Conservation (phyloP, 2,113 vertebrate species). For the Pedetes capensis region DNA sequence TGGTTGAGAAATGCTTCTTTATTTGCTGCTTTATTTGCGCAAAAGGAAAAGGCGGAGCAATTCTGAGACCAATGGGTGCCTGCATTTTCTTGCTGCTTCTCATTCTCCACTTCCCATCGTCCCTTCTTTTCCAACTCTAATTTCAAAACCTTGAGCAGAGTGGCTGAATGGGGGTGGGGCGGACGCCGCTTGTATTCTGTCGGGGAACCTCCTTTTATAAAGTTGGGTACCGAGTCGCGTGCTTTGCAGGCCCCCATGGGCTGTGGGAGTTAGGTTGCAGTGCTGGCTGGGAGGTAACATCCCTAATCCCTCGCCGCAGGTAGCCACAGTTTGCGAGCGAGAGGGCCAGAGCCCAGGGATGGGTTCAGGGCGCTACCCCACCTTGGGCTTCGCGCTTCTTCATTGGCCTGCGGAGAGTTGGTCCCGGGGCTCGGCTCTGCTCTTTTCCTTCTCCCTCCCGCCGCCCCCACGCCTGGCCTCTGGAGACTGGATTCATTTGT, state of each 20-base stretch:
- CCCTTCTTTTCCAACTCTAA: not conserved
- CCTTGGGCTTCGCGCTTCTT: not conserved
- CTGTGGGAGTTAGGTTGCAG: not conserved
- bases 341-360: not conserved
- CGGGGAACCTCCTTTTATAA: not conserved
- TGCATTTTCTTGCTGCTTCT: slow-evolving; percentile 64
- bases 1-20: slow-evolving; percentile 78
- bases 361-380: too few relatives aligned
- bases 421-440: not conserved
- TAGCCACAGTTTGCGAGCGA: not conserved
- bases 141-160: not conserved
- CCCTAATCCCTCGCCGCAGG: not conserved
- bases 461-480: slow-evolving; percentile 19
- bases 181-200: rapidly evolving
- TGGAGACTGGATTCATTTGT: slow-evolving; percentile 80
- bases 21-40: slow-evolving; percentile 55
- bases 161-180: not conserved
- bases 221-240: too few relatives aligned
- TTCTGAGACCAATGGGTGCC: slow-evolving; percentile 69
- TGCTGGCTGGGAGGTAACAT: not conserved
- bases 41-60: slow-evolving; percentile 71
- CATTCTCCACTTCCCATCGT: not conserved
- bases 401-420: not conserved
- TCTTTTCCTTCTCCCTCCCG: not conserved
- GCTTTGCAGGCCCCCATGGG: not conserved